Base-by-base conservation (phyloP, 2,113 vertebrate genomes). In the Romanogobio albipinnatus region DNA sequence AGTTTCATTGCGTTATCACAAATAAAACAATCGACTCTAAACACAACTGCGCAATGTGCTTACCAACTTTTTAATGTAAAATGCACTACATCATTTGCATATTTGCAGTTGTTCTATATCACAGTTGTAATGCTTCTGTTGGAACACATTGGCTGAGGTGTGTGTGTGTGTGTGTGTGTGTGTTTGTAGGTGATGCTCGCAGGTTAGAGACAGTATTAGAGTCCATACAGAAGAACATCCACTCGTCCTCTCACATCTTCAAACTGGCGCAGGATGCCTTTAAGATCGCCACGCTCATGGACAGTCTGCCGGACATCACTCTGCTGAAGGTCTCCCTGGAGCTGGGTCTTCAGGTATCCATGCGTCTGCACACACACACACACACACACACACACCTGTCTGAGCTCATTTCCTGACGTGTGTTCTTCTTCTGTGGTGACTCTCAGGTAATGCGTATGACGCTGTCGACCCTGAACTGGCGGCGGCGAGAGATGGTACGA, bases 181-280 rank as follows among this genome's bases (percentile, higher is more conserved):
- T 17, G 6, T 66, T 59, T 15, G 66, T 26, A 99, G 98, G 98
- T 36, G 97, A 99, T 88, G 17, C 66, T 22, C 66, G 66, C 10
- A 97, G 98, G 95, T 91, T 98, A 95, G 97, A 87, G 87, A 99
- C 98, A 0, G 97, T 99, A 87, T 95, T 99, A 85, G 98, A 99
- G 90, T 97, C 96, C 91, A 98, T 99, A 91, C 98, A 99, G 94
- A 99, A 99, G 88, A 97, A 99, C 92, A 98, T 99, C 90, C 98
- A 99, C 92, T 99, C 98, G 74, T 99, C 98, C 11, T 99, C 98
- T 29, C 94, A 99, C 88, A 99, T 99, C 93, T 99, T 99, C 92
- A 99, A 99, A 91, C 93, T 99, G 92, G 98, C 98, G 76, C 98
- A 99, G 90, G 98, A 99, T 0, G 98, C 98, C 1, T 99, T 99